phyloP scores from a whole-genome alignment of 2,113 vertebrate species.

The Hippocampus comes region DNA sequence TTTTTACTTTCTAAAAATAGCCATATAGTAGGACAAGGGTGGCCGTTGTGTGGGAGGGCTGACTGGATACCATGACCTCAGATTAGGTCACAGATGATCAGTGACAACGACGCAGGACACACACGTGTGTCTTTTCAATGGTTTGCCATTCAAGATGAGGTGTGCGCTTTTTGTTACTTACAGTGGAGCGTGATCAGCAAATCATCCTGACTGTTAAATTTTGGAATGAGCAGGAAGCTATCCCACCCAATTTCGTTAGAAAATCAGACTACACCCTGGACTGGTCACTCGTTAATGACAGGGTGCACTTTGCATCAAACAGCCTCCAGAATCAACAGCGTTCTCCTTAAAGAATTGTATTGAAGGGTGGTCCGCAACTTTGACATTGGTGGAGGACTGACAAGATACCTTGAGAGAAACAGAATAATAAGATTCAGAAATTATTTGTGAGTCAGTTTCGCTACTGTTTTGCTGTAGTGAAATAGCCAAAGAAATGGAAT shows the following conservation, averaged over 20 bases:
- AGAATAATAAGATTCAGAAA: neutral
- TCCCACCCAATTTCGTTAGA: neutral
- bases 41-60: slow-evolving; percentile 43
- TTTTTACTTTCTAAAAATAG: slow-evolving; percentile 56
- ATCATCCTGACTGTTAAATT: no score
- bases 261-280: neutral
- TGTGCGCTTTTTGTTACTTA: no score
- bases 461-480: neutral
- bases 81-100: slow-evolving; percentile 44
- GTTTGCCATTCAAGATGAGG: neutral
- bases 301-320: neutral
- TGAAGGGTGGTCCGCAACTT: neutral
- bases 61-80: slow-evolving; percentile 32
- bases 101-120: slow-evolving; percentile 11
- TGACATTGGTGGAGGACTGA: neutral
- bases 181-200: no score
- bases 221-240: no score
- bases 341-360: neutral
- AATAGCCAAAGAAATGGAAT: neutral
- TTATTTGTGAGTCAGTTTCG: neutral
- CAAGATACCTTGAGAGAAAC: neutral
- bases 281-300: neutral
- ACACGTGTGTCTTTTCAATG: neutral
- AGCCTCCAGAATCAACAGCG: neutral
- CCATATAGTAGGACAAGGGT: slow-evolving; percentile 50